A percentile compares a stretch with the other conserved stretches of the same genome.
These are phyloP conservation scores for Troglohyphantes excavatus DNA, from an alignment of 2,888 invertebrate genomes.

Conservation along the genomic window DNA sequence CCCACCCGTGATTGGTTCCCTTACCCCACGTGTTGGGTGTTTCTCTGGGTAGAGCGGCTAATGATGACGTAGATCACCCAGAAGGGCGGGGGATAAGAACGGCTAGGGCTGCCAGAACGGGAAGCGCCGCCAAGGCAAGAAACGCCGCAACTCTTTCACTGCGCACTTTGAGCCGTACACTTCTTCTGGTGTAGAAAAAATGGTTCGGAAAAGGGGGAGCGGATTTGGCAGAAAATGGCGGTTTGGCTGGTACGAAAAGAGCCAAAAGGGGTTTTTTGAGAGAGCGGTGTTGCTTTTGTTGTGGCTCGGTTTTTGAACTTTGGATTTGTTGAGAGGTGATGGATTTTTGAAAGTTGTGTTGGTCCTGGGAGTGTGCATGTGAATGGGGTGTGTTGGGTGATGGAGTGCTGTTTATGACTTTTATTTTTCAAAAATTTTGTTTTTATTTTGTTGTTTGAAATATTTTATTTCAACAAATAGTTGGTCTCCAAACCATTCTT, in stretches of 20 bases:
- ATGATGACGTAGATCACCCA: slow-evolving; percentile 79
- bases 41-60: slow-evolving; percentile 79
- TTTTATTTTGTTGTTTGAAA: too few relatives aligned
- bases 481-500: too few relatives aligned
- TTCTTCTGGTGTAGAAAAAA: slow-evolving; percentile 72
- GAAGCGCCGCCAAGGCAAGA: slow-evolving; percentile 46
- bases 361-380: too few relatives aligned
- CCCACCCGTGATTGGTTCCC: slow-evolving; percentile 78
- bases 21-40: slow-evolving; percentile 79
- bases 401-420: too few relatives aligned
- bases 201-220: slow-evolving; percentile 19
- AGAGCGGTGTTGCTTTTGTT: neutral
- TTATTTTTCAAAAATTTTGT: too few relatives aligned
- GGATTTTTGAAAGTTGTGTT: too few relatives aligned
- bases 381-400: too few relatives aligned
- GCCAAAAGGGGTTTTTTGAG: neutral
- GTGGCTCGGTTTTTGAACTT: slow-evolving; percentile 36
- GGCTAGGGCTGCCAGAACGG: slow-evolving; percentile 60
- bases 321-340: neutral
- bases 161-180: slow-evolving; percentile 48
- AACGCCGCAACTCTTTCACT: slow-evolving; percentile 59
- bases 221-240: slow-evolving; percentile 25
- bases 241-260: slow-evolving; percentile 41
- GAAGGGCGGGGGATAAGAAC: slow-evolving; percentile 79
- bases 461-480: too few relatives aligned